These are phyloP conservation scores for Tupaia tana DNA, from an alignment of 2,113 vertebrate species.

Conservation along the genomic window DNA sequence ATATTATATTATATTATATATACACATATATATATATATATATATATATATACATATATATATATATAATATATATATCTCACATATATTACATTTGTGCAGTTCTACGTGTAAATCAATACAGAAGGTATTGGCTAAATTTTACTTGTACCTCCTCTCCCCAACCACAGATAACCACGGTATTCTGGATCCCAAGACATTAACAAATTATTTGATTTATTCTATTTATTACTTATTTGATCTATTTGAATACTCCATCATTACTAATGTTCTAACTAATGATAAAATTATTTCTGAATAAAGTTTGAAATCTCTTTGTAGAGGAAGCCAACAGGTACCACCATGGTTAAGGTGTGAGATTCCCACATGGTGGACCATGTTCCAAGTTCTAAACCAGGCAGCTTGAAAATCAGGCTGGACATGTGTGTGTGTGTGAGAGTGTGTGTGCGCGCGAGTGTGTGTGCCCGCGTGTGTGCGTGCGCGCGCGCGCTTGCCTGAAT, in stretches of 20 bases:
- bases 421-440: no score
- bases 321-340: neutral
- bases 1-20: neutral
- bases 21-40: neutral
- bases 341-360: no score
- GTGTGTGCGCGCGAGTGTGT: no score
- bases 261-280: neutral
- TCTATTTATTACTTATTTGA: neutral
- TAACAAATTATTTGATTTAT: neutral
- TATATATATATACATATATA: neutral
- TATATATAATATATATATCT: no score
- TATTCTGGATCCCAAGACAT: neutral
- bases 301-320: neutral
- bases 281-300: neutral
- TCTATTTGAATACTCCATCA: neutral
- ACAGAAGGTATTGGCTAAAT: neutral
- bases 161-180: neutral
- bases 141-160: neutral
- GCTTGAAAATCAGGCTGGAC: no score
- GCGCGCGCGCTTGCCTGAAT: no score
- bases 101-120: neutral
- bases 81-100: neutral
- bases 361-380: no score
- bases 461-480: no score
- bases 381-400: no score